Evolutionary conservation across 1,140 invertebrate genomes (phyloP).

Genomic region (Heliconius melpomene): DNA sequence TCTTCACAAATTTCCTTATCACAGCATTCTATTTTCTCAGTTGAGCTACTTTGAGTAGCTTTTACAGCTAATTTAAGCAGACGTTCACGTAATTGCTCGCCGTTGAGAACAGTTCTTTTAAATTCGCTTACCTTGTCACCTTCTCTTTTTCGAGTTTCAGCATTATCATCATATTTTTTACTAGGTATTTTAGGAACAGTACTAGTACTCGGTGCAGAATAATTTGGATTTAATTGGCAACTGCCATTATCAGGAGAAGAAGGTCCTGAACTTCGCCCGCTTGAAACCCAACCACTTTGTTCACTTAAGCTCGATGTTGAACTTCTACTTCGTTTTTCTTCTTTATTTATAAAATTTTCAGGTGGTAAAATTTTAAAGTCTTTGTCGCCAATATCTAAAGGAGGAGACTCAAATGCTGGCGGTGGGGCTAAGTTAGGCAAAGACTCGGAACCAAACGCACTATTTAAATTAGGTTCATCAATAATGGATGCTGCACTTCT

Average conservation of each 20-base stretch:
- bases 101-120: constrained; percentile 80
- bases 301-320: constrained; percentile 88
- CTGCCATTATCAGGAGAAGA: constrained; percentile 81
- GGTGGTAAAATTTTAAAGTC: constrained; percentile 80
- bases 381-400: constrained; percentile 76
- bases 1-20: constrained; percentile 78
- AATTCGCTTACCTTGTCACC: constrained; percentile 72
- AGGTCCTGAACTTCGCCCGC: constrained; percentile 83
- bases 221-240: constrained; percentile 76
- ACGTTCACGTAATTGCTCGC: constrained; percentile 82
- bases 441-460: constrained; percentile 82
- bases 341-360: constrained; percentile 76
- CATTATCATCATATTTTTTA: constrained; percentile 56
- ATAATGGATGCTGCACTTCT: constrained; percentile 83
- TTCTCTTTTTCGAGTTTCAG: constrained; percentile 52
- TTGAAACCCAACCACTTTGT: constrained; percentile 89
- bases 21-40: constrained; percentile 79
- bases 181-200: constrained; percentile 49
- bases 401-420: constrained; percentile 80
- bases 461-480: constrained; percentile 77
- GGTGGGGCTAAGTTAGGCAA: constrained; percentile 84
- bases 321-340: constrained; percentile 75
- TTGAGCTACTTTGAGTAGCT: constrained; percentile 70
- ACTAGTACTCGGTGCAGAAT: constrained; percentile 47
- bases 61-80: constrained; percentile 82